Evolutionary conservation across 2,113 vertebrate species (phyloP).

Genomic region (Micromys minutus): DNA sequence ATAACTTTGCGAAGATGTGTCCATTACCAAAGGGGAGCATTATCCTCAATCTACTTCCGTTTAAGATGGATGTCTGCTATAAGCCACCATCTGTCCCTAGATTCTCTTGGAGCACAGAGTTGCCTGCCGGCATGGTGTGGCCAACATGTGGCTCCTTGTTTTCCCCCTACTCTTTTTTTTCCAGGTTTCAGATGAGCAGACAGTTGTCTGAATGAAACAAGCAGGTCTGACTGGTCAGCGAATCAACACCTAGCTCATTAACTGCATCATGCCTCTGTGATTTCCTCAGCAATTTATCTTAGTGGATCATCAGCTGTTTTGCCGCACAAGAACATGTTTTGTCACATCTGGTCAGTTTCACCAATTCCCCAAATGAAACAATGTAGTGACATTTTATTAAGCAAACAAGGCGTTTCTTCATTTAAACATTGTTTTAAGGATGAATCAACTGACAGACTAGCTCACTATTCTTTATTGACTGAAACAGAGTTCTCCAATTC

Average conservation of each 20-base stretch:
- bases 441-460: not conserved
- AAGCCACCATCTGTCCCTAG: constrained; percentile 85
- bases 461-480: not conserved
- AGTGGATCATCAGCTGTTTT: constrained; percentile 45
- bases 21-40: constrained; percentile 83
- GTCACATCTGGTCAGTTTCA: constrained; percentile 54
- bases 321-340: constrained; percentile 38
- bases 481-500: not conserved
- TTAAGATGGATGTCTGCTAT: constrained; percentile 87
- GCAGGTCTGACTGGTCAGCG: not conserved
- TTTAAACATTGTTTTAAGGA: not conserved
- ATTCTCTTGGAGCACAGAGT: constrained; percentile 79
- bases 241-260: too few relatives aligned
- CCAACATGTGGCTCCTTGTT: constrained; percentile 57
- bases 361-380: constrained; percentile 37
- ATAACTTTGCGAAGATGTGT: constrained; percentile 81
- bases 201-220: constrained; percentile 25
- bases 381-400: constrained; percentile 13
- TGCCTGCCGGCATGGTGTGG: constrained; percentile 72
- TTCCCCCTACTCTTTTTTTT: not conserved
- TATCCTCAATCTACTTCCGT: constrained; percentile 84
- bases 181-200: constrained; percentile 1
- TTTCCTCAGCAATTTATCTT: constrained; percentile 26
- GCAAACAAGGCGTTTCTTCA: not conserved
- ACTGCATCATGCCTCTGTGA: not conserved